Base-by-base conservation (phyloP, 2,888 invertebrate genomes). In the Altica lythri region DNA sequence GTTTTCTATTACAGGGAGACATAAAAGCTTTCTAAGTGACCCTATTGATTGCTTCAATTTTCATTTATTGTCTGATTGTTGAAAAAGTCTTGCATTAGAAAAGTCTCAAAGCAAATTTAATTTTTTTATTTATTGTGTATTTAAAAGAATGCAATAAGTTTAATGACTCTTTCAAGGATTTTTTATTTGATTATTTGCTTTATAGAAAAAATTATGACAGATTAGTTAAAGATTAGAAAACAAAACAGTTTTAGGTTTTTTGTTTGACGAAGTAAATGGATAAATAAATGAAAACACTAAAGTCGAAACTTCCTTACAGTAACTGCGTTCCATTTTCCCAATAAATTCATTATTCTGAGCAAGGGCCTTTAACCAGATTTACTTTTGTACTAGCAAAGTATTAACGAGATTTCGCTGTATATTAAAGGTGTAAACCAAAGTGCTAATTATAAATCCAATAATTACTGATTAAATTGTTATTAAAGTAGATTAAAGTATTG, bases 391-490 rank as follows among this genome's bases (percentile, higher is more conserved):
- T 25, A 50, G 56, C 50, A 43, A 50, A 55, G 58, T 55, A 53
- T 53, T 59, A 60, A 60, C 37, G 54, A 53, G 59, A 57, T 62
- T 62, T 37, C 38, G 53, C 42, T 58, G 57, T 58, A 55, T 57
- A 64, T 64, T 62, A 61, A 59, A 59, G 61, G 60, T 63, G 61
- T 53, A 57, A 61, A 63, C 64, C 66, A 45, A 66, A 65, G 68
- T 68, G 68, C 68, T 70, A 67, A 70, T 70, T 71, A 70, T 65
- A 68, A 69, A 67, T 69, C 71, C 69, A 72, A 72, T 72, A 71
- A 72, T 72, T 71, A 71, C 69, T 71, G 71, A 71, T 72, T 72
- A 72, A 71, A 69, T 64, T 69, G 67, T 67, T 71, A 70, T 72
- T 70, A 71, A 68, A 66, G 66, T 67, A 68, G 72, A 72, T 72